Conservation (phyloP, 2,797 vertebrate genomes). For the Silurus lanzhouensis region DNA sequence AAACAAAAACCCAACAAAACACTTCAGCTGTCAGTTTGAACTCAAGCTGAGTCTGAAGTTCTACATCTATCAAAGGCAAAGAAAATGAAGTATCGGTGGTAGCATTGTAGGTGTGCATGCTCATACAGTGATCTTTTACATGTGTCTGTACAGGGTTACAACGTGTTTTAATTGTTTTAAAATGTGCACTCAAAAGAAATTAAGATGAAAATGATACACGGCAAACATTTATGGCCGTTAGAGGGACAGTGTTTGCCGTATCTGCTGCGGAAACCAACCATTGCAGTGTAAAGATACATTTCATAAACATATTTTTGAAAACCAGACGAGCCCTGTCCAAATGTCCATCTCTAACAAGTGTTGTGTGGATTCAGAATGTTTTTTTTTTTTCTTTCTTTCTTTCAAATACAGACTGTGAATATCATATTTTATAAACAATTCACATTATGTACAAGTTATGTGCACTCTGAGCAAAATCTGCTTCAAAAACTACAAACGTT, state of each 20-base stretch:
- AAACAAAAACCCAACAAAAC: background rate
- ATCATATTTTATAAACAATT: background rate
- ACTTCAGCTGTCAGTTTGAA: background rate
- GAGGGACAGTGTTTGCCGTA: background rate
- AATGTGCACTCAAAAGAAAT: slow-evolving; percentile 17
- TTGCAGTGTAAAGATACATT: background rate
- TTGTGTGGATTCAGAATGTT: background rate
- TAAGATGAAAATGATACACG: slow-evolving; percentile 17
- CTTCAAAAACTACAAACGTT: slow-evolving; percentile 62
- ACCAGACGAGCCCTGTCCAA: background rate
- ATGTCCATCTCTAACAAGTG: background rate
- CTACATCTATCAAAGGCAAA: slow-evolving; percentile 25
- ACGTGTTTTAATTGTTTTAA: slow-evolving; percentile 21
- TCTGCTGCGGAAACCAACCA: background rate
- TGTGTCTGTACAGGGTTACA: slow-evolving; percentile 19
- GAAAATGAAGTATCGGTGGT: slow-evolving; percentile 23
- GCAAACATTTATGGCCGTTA: background rate
- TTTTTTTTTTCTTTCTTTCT: background rate
- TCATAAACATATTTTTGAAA: background rate
- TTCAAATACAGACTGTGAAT: background rate
- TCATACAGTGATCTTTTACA: background rate
- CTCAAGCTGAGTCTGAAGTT: slow-evolving; percentile 22
- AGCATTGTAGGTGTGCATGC: slow-evolving; percentile 28
- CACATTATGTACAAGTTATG: background rate
- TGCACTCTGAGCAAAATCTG: slow-evolving; percentile 17